Conservation (phyloP, 2,888 invertebrate species). For the Andricus quercusramuli region DNA sequence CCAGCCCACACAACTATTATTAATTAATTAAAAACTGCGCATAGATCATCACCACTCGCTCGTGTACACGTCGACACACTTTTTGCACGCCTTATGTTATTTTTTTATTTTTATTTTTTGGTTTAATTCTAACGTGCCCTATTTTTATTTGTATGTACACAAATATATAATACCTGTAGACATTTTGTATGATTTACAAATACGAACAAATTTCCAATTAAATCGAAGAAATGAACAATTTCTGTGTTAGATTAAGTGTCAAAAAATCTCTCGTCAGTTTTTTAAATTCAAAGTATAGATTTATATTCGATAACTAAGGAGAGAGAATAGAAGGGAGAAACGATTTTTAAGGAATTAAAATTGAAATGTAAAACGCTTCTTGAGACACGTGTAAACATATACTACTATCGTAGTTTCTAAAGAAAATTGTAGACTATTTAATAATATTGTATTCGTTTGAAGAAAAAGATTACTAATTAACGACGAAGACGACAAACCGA, state of each 20-base stretch:
- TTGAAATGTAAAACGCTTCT: constrained; percentile 63
- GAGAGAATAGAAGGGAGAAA: constrained; percentile 54
- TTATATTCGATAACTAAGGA: constrained; percentile 42
- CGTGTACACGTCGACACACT: constrained; percentile 48
- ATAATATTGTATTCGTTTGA: constrained; percentile 62
- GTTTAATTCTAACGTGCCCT: constrained; percentile 10
- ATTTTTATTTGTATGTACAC: neutral
- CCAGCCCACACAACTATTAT: constrained; percentile 67
- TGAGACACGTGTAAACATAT: constrained; percentile 58
- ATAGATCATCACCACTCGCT: constrained; percentile 46
- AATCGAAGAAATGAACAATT: neutral
- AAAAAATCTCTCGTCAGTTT: constrained; percentile 33
- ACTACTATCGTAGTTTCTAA: constrained; percentile 66
- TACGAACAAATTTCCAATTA: constrained; percentile 10
- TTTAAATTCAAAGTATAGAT: constrained; percentile 33
- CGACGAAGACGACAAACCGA: constrained; percentile 43
- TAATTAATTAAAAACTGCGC: constrained; percentile 59
- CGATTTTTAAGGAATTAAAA: constrained; percentile 56
- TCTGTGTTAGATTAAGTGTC: constrained; percentile 15
- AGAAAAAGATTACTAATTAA: constrained; percentile 40
- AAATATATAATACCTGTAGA: neutral
- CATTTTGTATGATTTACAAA: constrained; percentile 8
- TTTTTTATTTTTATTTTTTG: neutral
- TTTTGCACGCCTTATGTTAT: constrained; percentile 51
- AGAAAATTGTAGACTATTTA: constrained; percentile 66